Conservation (phyloP, 2,797 vertebrate genomes). For the Geotrypetes seraphini region DNA sequence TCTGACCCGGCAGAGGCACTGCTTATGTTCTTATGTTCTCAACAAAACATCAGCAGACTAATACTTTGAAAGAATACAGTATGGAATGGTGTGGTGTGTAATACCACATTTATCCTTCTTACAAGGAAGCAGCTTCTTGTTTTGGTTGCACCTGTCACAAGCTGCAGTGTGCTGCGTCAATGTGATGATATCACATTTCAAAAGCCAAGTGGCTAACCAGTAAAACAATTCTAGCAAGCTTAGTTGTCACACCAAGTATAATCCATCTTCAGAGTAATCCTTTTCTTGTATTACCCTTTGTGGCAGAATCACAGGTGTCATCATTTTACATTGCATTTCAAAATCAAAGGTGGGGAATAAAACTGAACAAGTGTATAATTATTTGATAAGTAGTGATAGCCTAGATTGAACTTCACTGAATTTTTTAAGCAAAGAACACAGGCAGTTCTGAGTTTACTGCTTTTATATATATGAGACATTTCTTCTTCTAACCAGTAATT, state of each 20-base stretch:
- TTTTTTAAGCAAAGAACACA: too few species aligned
- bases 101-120: background rate
- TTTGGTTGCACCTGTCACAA: background rate
- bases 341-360: background rate
- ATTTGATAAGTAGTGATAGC: too few species aligned
- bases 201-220: background rate
- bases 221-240: slow-evolving; percentile 1
- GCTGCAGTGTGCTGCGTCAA: slow-evolving; percentile 1
- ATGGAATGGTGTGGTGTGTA: background rate
- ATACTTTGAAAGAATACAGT: background rate
- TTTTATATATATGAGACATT: too few species aligned
- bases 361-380: background rate
- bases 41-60: background rate
- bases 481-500: too few species aligned
- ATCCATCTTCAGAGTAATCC: too few species aligned
- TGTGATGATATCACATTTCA: background rate
- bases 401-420: too few species aligned
- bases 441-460: too few species aligned
- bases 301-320: slow-evolving; percentile 6
- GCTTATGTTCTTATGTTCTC: too few species aligned
- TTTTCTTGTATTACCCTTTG: too few species aligned
- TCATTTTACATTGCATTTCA: slow-evolving; percentile 1
- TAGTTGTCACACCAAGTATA: slow-evolving; percentile 12
- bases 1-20: too few species aligned
- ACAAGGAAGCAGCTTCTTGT: background rate